These are phyloP conservation scores for Entelurus aequoreus DNA, from an alignment of 2,113 vertebrate species.

Conservation along the genomic window DNA sequence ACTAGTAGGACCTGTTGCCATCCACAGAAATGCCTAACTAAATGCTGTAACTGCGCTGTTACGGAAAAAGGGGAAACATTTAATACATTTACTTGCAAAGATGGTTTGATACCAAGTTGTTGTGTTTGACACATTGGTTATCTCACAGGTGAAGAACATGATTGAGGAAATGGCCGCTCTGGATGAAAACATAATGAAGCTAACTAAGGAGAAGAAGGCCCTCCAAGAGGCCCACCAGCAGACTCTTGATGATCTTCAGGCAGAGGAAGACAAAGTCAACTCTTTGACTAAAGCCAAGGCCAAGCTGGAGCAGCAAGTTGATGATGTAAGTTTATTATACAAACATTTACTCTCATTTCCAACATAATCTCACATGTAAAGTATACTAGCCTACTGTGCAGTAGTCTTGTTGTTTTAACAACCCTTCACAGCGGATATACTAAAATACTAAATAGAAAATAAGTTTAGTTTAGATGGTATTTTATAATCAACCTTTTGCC, in stretches of 20 bases:
- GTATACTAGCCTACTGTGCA: no score
- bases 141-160: slow-evolving; percentile 86
- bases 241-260: slow-evolving; percentile 87
- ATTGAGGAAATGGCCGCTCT: slow-evolving; percentile 87
- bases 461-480: no score
- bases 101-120: background rate
- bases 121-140: background rate
- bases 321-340: slow-evolving; percentile 77
- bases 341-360: background rate
- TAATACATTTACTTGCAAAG: no score
- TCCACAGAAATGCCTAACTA: no score
- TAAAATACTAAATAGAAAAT: no score
- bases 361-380: no score
- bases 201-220: slow-evolving; percentile 90
- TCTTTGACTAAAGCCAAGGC: slow-evolving; percentile 83
- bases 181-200: slow-evolving; percentile 83
- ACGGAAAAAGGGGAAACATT: no score
- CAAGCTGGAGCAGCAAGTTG: slow-evolving; percentile 92
- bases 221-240: slow-evolving; percentile 89
- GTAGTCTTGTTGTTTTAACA: no score
- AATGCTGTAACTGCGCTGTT: no score
- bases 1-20: no score
- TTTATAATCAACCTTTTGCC: no score
- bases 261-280: slow-evolving; percentile 90
- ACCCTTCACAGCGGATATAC: no score